A percentile compares a stretch with the other conserved stretches of the same genome.
These are phyloP conservation scores for Leucozona laternaria DNA, from an alignment of 2,888 invertebrate genomes.

Conservation along the genomic window DNA sequence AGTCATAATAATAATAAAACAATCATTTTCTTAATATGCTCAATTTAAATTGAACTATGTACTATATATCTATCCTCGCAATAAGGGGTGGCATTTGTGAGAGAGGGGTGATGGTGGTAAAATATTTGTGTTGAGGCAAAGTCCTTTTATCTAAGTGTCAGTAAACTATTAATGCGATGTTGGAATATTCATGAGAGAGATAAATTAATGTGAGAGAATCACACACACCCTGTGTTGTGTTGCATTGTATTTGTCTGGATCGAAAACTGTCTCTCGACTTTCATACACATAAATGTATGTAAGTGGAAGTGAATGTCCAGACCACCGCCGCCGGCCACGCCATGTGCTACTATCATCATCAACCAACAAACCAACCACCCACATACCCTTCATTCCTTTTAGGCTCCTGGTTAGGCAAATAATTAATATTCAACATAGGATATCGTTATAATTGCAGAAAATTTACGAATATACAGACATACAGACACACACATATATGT, in stretches of 20 bases:
- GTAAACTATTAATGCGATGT: constrained; percentile 72
- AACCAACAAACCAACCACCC: neutral
- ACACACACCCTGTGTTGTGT: constrained; percentile 46
- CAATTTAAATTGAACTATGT: constrained; percentile 67
- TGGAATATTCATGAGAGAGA: constrained; percentile 72
- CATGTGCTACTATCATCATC: constrained; percentile 15
- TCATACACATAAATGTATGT: no score
- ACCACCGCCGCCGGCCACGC: neutral
- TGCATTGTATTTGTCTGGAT: constrained; percentile 44
- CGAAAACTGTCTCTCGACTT: constrained; percentile 5
- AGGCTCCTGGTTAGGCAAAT: constrained; percentile 57
- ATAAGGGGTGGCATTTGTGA: neutral
- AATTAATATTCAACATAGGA: constrained; percentile 75
- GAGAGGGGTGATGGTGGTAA: neutral
- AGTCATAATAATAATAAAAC: constrained; percentile 63
- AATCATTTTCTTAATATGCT: constrained; percentile 66
- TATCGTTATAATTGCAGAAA: constrained; percentile 72
- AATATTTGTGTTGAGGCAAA: constrained; percentile 38
- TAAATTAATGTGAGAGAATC: constrained; percentile 75
- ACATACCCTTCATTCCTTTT: neutral
- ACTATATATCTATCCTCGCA: neutral
- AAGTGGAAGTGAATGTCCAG: constrained; percentile 48
- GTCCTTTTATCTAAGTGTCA: constrained; percentile 68
- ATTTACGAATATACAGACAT: constrained; percentile 46
- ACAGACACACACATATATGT: neutral